Evolutionary conservation across 2,797 vertebrate species (phyloP), one percentile per base, ranked within the genome.

Genomic region (Picus viridis): DNA sequence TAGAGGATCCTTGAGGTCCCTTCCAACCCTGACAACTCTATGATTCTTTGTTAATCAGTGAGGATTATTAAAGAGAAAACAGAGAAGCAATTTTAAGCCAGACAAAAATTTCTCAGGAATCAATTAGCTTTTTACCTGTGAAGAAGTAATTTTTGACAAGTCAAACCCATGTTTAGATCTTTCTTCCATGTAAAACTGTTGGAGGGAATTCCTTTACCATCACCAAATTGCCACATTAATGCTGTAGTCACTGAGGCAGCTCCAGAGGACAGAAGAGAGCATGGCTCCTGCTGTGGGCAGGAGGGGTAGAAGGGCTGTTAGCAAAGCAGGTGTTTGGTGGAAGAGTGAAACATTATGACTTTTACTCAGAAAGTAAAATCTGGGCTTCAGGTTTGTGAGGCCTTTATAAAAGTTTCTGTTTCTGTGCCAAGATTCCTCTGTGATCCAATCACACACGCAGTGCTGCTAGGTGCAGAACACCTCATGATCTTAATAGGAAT

Each of bases 251-350:
- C 43, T 3, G 8, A 68, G 26, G 75, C 54, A 65, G 56, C 27
- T 10, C 30, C 0, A 2, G 56, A 61, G 41, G 27, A 53, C 16
- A 11, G 63, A 30, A 0, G 10, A 64, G 4, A 5, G 10, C 56
- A 61, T 2, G 5, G 71, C 24, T 54, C 51, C 36, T 3, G 6
- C 32, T 5, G 7, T 1, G 7, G 51, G 56, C 63, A 34, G 57
- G 32, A 69, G 47, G 15, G 6, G 24, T 63, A 47, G 49, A 70
- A 56, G 49, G 34, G 74, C 70, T 90, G 49, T 27, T 12, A 83
- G 69, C 53, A 70, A 70, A 67, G 73, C 12, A 51, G 29, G 30
- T 83, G 22, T 58, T 61, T 29, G 43, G 2, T 41, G 39, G 53
- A 83, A 16, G 19, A 68, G 30, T 8, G 71, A 54, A 83, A 65